These are phyloP conservation scores for Fragum whitleyi DNA, from an alignment of 2,888 invertebrate species.

Conservation along the genomic window DNA sequence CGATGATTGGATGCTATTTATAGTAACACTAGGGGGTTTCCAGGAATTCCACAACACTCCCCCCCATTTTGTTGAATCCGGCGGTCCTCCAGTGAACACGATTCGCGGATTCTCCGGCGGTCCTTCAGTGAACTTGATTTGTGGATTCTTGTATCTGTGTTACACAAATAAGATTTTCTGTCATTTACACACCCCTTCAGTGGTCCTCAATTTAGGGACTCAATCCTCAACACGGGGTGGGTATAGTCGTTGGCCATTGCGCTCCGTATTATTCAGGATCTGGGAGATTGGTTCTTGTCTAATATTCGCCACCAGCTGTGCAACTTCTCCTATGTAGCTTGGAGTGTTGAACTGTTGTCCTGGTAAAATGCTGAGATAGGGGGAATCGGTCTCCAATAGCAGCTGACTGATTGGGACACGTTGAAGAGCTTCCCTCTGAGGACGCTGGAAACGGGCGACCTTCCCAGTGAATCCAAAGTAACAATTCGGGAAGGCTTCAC, in stretches of 20 bases:
- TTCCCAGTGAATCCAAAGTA: conserved; percentile 21
- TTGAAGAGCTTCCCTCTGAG: conserved; percentile 11
- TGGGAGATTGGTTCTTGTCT: neutral
- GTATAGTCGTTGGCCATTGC: conserved; percentile 14
- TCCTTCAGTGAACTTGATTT: neutral
- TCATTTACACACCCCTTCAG: neutral
- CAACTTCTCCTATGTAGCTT: conserved; percentile 15
- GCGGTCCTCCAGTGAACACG: conserved; percentile 1
- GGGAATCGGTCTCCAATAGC: conserved; percentile 26
- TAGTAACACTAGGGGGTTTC: neutral
- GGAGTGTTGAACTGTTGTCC: conserved; percentile 17
- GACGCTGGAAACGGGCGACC: neutral
- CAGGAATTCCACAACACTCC: conserved; percentile 14
- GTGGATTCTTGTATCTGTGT: neutral
- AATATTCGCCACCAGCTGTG: neutral
- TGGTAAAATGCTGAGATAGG: conserved; percentile 13
- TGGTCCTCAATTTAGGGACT: neutral
- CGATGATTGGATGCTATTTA: neutral
- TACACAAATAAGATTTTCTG: neutral
- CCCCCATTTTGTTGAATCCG: conserved; percentile 7
- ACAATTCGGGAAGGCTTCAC: conserved; percentile 28
- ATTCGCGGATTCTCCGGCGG: neutral
- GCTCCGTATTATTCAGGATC: neutral
- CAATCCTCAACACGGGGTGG: conserved; percentile 6
- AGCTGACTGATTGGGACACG: neutral